Evolutionary conservation across 2,888 invertebrate genomes (phyloP).

Genomic region (Muschampia plurimacula): DNA sequence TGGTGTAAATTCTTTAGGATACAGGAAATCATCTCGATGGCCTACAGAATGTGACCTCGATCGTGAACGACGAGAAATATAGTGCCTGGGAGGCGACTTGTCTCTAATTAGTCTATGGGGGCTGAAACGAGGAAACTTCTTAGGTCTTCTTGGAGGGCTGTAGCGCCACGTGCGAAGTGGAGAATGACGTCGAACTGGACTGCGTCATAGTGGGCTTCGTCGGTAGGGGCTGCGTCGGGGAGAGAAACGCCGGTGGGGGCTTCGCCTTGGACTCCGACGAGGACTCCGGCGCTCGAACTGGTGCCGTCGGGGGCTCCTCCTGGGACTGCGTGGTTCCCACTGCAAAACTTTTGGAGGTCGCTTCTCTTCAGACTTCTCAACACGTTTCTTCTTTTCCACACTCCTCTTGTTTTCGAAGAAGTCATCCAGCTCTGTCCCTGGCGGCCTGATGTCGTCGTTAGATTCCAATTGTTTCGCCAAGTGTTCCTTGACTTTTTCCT

Average conservation of each 20-base stretch:
- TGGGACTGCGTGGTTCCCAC: conserved; percentile 51
- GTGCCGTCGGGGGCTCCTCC: conserved; percentile 47
- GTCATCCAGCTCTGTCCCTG: conserved; percentile 79
- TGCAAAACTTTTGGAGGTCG: conserved; percentile 58
- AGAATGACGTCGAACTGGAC: conserved; percentile 48
- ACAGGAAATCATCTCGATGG: conserved; percentile 57
- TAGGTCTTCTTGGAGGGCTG: conserved; percentile 34
- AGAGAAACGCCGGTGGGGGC: conserved; percentile 44
- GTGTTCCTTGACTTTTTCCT: conserved; percentile 75
- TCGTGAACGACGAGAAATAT: conserved; percentile 39
- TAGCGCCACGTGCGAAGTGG: conserved; percentile 42
- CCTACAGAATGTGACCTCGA: conserved; percentile 41
- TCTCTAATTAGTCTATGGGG: conserved; percentile 46
- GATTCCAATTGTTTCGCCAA: conserved; percentile 74
- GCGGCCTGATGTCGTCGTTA: conserved; percentile 70
- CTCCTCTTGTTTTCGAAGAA: conserved; percentile 54
- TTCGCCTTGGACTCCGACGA: conserved; percentile 44
- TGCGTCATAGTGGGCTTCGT: conserved; percentile 46
- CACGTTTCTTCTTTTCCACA: conserved; percentile 3
- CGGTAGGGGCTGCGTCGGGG: conserved; percentile 45
- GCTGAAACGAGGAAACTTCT: conserved; percentile 46
- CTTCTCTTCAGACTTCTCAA: conserved; percentile 45
- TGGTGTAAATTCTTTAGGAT: conserved; percentile 53
- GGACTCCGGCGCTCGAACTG: conserved; percentile 43
- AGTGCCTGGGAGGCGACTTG: conserved; percentile 33